phyloP scores from a whole-genome alignment of 2,888 invertebrate genomes.

The Epistrophella euchroma region DNA sequence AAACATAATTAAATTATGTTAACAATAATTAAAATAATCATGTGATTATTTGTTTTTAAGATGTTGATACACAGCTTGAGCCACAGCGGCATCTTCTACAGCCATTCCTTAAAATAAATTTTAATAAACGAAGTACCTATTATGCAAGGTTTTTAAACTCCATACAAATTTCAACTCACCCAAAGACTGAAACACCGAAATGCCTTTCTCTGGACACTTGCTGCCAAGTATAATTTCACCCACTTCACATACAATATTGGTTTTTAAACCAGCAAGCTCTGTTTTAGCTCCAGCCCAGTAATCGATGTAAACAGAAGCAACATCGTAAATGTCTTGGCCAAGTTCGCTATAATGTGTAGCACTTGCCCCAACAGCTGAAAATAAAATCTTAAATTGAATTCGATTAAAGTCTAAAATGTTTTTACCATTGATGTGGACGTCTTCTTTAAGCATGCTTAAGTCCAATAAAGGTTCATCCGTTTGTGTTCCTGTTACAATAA shows the following conservation, averaged over 20 bases:
- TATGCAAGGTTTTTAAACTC: background rate
- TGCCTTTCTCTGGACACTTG: constrained; percentile 79
- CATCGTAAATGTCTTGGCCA: constrained; percentile 84
- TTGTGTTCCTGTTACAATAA: constrained; percentile 87
- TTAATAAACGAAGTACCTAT: background rate
- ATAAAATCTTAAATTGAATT: constrained; percentile 2
- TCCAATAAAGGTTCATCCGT: constrained; percentile 85
- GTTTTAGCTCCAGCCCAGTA: constrained; percentile 84
- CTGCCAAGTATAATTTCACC: constrained; percentile 85
- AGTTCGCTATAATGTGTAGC: constrained; percentile 85
- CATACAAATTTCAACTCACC: constrained; percentile 82
- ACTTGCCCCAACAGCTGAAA: constrained; percentile 86
- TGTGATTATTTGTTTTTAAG: constrained; percentile 4
- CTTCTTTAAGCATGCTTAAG: constrained; percentile 84
- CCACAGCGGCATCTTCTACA: constrained; percentile 86
- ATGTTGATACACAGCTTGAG: constrained; percentile 84
- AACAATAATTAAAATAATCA: no score
- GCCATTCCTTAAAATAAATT: constrained; percentile 85
- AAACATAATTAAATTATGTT: background rate
- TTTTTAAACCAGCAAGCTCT: constrained; percentile 85
- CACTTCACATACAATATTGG: constrained; percentile 85
- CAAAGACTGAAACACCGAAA: constrained; percentile 87
- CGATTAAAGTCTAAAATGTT: background rate
- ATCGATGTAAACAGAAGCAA: constrained; percentile 85
- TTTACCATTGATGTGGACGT: constrained; percentile 87